A percentile compares a stretch with the other conserved stretches of the same genome.
These are phyloP conservation scores for Eupsilia transversa DNA, from an alignment of 2,888 invertebrate species.

Conservation along the genomic window DNA sequence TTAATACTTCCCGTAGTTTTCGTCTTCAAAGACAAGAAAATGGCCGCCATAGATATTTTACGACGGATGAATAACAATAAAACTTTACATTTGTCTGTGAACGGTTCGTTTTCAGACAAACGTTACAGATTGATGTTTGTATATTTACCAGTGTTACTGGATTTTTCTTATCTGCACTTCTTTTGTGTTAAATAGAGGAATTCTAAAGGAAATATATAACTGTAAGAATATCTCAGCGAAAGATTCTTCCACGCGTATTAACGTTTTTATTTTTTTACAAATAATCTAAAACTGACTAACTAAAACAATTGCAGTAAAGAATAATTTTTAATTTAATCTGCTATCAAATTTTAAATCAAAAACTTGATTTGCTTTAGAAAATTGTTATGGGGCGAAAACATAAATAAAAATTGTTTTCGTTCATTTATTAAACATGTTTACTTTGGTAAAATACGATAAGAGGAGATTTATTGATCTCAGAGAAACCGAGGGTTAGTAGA, in stretches of 20 bases:
- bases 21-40: constrained; percentile 53
- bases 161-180: constrained; percentile 23
- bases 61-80: constrained; percentile 51
- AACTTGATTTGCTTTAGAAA: background rate
- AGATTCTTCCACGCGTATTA: background rate
- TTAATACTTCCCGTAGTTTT: constrained; percentile 65
- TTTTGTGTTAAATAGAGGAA: constrained; percentile 25
- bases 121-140: constrained; percentile 46
- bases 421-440: background rate
- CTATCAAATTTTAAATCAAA: no score
- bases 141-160: constrained; percentile 37
- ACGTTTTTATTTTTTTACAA: background rate
- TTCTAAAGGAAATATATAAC: background rate
- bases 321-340: background rate
- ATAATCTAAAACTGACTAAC: background rate
- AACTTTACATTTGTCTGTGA: constrained; percentile 53
- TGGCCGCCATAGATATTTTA: constrained; percentile 58
- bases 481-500: constrained; percentile 19
- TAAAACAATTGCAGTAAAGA: background rate
- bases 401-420: background rate
- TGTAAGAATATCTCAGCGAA: accelerated
- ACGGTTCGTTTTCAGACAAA: constrained; percentile 34
- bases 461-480: background rate
- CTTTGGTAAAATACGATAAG: background rate
- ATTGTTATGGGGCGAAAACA: no score